Conservation (phyloP, 1,140 invertebrate genomes). For the Dendrolimus kikuchii region DNA sequence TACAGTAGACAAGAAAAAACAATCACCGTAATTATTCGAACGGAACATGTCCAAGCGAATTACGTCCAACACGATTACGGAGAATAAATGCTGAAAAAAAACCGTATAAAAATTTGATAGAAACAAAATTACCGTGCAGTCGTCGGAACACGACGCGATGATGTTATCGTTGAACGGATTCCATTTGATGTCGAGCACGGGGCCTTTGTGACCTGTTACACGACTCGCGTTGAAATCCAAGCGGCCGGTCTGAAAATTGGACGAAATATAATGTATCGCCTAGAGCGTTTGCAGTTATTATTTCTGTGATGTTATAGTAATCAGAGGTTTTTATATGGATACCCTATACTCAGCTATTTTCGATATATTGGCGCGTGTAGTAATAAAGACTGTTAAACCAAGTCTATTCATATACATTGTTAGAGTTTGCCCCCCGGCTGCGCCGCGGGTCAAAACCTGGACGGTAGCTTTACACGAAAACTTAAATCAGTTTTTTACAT, state of each 20-base stretch:
- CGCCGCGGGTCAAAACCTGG: too few relatives aligned
- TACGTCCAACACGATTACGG: slow-evolving; percentile 1
- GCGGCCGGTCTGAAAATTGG: slow-evolving; percentile 77
- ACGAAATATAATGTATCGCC: too few relatives aligned
- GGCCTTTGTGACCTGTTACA: slow-evolving; percentile 87
- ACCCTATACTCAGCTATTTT: too few relatives aligned
- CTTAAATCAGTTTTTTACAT: too few relatives aligned
- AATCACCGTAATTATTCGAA: slow-evolving; percentile 15
- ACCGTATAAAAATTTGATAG: slow-evolving; percentile 17
- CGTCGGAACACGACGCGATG: slow-evolving; percentile 95
- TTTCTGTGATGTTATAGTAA: too few relatives aligned
- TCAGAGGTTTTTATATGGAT: too few relatives aligned
- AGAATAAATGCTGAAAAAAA: not conserved
- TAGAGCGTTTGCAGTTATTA: too few relatives aligned
- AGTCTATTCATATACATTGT: too few relatives aligned
- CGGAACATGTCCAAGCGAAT: slow-evolving; percentile 19
- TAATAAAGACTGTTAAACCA: too few relatives aligned
- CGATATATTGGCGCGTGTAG: too few relatives aligned
- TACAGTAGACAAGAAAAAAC: slow-evolving; percentile 12
- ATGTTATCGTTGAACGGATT: slow-evolving; percentile 96
- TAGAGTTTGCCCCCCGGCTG: too few relatives aligned
- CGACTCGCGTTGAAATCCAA: slow-evolving; percentile 84
- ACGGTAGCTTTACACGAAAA: too few relatives aligned
- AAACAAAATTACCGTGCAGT: slow-evolving; percentile 83
- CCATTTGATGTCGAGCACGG: slow-evolving; percentile 91